Conservation (phyloP, 1,140 invertebrate genomes). For the Daktulosphaira vitifoliae region DNA sequence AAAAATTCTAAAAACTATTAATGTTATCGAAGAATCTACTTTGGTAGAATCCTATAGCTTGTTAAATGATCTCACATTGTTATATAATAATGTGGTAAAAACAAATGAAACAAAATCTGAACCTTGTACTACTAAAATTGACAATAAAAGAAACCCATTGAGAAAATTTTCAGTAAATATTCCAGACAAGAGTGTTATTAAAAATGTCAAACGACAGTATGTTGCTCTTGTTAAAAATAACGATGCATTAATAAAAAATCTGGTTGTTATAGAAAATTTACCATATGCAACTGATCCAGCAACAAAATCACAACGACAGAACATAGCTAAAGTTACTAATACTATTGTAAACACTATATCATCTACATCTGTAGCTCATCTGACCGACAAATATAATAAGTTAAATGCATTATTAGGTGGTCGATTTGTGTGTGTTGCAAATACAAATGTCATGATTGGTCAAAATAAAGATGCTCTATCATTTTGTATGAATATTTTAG, state of each 20-base stretch:
- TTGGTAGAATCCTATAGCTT: background rate
- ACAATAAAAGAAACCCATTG: background rate
- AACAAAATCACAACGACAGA: background rate
- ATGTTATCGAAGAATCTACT: background rate
- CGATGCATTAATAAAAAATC: background rate
- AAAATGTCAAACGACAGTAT: constrained; percentile 11
- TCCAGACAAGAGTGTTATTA: background rate
- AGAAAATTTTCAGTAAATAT: background rate
- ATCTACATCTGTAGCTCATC: background rate
- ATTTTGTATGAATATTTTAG: constrained; percentile 16
- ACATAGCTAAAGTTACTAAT: constrained; percentile 3
- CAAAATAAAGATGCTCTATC: background rate
- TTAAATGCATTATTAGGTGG: constrained; percentile 10
- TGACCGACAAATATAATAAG: constrained; percentile 20
- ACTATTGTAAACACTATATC: constrained; percentile 22
- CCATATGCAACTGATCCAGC: constrained; percentile 1
- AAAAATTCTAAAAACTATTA: background rate
- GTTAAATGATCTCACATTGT: constrained; percentile 5
- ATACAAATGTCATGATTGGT: background rate
- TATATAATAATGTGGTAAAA: constrained; percentile 3
- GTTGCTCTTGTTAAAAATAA: constrained; percentile 11
- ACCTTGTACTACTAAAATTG: background rate
- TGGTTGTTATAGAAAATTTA: background rate
- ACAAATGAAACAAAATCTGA: background rate
- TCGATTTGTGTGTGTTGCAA: constrained; percentile 1